Evolutionary conservation across 2,113 vertebrate species (phyloP).

Genomic region (Eublepharis macularius): DNA sequence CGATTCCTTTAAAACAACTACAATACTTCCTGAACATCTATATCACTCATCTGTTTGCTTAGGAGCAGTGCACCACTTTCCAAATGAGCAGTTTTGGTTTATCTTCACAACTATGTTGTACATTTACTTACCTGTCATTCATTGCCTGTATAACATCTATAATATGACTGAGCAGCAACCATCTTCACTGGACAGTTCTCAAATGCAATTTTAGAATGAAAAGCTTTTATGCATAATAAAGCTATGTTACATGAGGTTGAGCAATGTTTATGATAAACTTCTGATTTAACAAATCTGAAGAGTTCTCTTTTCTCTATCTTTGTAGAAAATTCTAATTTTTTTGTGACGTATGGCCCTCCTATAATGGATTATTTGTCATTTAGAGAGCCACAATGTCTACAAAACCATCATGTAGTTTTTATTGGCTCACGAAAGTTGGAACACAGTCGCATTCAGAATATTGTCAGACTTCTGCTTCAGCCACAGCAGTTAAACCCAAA

Average conservation of each 20-base stretch:
- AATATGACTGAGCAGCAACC: not conserved
- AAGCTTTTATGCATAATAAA: not conserved
- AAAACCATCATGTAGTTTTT: not conserved
- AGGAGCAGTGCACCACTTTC: not conserved
- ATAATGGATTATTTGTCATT: not conserved
- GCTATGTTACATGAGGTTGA: not conserved
- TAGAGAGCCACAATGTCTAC: not conserved
- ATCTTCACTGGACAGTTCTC: not conserved
- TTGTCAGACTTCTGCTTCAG: not conserved
- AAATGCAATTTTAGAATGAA: not conserved
- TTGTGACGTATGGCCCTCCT: not conserved
- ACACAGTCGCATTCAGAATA: not conserved
- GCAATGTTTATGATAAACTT: not conserved
- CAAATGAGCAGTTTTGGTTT: not conserved
- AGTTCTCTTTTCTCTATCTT: not conserved
- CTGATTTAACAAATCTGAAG: not conserved
- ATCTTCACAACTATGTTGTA: not conserved
- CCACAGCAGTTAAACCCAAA: not conserved
- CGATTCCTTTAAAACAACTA: no score
- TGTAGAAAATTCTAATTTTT: not conserved
- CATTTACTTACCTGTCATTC: constrained; percentile 12
- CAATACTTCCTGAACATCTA: not conserved
- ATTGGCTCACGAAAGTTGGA: not conserved
- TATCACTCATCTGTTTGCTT: not conserved
- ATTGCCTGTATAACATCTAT: not conserved